Conservation (phyloP, 1,140 invertebrate genomes). For the Cydia splendana region DNA sequence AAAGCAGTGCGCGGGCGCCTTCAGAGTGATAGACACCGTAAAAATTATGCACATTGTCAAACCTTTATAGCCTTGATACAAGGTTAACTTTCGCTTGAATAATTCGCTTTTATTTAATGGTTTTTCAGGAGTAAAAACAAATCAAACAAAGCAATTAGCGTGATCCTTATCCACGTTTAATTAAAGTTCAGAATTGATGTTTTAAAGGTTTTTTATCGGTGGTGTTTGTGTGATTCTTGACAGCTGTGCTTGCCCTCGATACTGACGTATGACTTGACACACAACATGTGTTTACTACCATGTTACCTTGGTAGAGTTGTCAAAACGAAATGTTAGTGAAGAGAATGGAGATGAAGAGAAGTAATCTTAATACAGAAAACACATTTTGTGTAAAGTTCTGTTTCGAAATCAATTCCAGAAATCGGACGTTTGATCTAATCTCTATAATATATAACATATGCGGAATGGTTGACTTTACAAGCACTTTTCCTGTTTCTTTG, state of each 20-base stretch:
- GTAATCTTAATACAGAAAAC: too few relatives aligned
- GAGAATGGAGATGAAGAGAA: neutral
- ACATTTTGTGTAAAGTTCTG: too few relatives aligned
- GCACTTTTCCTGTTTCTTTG: too few relatives aligned
- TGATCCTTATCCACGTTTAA: neutral
- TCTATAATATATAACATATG: too few relatives aligned
- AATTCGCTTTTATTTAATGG: neutral
- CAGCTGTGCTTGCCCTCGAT: conserved; percentile 13
- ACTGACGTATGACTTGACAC: conserved; percentile 7
- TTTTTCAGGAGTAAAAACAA: conserved; percentile 9
- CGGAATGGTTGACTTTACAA: too few relatives aligned
- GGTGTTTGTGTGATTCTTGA: neutral
- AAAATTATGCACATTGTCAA: neutral
- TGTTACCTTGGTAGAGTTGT: conserved; percentile 7
- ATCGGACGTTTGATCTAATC: too few relatives aligned
- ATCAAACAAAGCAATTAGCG: neutral
- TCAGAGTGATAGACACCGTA: neutral
- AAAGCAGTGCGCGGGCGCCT: conserved; percentile 15
- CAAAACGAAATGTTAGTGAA: neutral
- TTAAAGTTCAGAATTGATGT: neutral
- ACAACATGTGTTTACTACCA: neutral
- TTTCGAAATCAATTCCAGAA: too few relatives aligned
- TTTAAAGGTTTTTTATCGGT: neutral
- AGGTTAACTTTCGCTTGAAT: neutral
- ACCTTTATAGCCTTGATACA: neutral